phyloP scores from a whole-genome alignment of 2,888 invertebrate genomes.

The Eupithecia pulchellata region DNA sequence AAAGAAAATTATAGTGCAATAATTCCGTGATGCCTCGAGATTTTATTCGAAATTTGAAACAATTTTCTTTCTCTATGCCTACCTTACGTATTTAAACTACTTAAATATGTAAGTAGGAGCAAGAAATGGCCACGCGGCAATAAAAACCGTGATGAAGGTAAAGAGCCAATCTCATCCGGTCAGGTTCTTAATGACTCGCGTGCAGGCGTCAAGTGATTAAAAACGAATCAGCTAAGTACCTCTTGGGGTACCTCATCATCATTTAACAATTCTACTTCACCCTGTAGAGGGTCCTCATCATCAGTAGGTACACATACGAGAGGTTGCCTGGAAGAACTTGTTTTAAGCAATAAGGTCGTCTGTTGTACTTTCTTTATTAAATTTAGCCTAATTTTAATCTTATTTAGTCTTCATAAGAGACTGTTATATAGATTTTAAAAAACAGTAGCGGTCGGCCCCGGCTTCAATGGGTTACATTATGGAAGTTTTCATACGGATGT shows the following conservation, averaged over 20 bases:
- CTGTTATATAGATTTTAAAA: too few relatives aligned
- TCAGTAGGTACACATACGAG: too few relatives aligned
- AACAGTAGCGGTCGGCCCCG: too few relatives aligned
- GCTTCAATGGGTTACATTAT: too few relatives aligned
- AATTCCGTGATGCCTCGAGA: too few relatives aligned
- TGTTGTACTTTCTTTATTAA: too few relatives aligned
- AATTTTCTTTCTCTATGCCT: not conserved
- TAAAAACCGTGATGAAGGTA: not conserved
- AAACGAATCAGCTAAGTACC: constrained; percentile 53
- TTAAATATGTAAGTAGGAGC: not conserved
- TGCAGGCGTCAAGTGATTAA: constrained; percentile 64
- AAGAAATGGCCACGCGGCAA: not conserved
- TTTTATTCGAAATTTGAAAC: not conserved
- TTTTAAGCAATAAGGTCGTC: too few relatives aligned
- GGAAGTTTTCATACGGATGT: too few relatives aligned
- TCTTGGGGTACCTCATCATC: not conserved
- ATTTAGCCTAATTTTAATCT: too few relatives aligned
- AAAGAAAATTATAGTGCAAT: too few relatives aligned
- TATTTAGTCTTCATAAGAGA: too few relatives aligned
- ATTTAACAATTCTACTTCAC: not conserved
- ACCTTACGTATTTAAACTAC: not conserved
- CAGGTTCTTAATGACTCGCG: constrained; percentile 39
- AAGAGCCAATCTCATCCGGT: constrained; percentile 8
- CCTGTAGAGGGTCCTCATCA: not conserved
- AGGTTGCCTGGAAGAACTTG: too few relatives aligned